Evolutionary conservation across 2,888 invertebrate species (phyloP).

Genomic region (Acheta domesticus): DNA sequence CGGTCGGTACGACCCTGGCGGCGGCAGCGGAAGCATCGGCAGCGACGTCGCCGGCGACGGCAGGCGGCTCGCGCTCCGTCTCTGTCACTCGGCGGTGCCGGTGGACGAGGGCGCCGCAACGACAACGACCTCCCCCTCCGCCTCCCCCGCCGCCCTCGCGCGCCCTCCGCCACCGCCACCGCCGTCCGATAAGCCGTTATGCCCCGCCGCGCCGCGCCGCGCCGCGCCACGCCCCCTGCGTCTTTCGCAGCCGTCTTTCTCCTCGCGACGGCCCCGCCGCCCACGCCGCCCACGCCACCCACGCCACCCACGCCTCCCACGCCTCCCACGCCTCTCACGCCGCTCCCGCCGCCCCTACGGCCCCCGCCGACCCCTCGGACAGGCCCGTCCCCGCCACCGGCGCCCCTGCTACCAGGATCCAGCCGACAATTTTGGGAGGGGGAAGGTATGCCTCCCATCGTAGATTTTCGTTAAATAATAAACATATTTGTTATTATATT

Average conservation of each 20-base stretch:
- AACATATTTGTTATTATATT: no score
- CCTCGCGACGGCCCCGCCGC: background rate
- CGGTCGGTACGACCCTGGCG: background rate
- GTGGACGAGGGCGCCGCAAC: background rate
- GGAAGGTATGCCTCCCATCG: no score
- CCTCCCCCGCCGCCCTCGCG: background rate
- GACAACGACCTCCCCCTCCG: background rate
- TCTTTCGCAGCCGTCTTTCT: background rate
- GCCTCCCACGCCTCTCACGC: no score
- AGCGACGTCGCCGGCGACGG: background rate
- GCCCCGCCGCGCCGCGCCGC: background rate
- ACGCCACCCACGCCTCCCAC: no score
- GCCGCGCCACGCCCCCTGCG: background rate
- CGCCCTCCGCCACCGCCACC: background rate
- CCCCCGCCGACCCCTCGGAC: no score
- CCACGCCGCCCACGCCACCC: background rate
- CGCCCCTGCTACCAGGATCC: no score
- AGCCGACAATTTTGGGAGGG: no score
- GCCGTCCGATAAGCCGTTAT: background rate
- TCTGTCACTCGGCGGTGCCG: background rate
- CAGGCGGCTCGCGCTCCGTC: conserved; percentile 3
- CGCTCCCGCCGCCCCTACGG: no score
- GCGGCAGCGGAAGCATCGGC: background rate
- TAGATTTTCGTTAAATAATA: no score
- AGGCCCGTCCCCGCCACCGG: no score